Evolutionary conservation across 2,888 invertebrate species (phyloP), one percentile per base, ranked within the genome.

Genomic region (Argynnis bischoffii): DNA sequence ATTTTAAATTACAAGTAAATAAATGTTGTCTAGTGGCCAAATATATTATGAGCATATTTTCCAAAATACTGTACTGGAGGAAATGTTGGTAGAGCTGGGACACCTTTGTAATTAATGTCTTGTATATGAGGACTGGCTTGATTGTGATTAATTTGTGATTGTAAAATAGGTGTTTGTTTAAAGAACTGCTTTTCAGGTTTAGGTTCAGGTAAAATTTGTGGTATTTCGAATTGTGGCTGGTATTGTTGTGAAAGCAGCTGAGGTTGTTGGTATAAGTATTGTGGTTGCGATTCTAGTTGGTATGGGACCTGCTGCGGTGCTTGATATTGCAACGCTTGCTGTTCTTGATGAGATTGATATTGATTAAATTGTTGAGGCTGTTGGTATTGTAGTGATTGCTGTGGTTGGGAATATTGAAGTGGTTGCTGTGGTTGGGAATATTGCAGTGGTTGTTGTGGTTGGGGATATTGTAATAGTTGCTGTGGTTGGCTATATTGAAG

Each of bases 21-120:
- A 31, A 69, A 66, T 71, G 72, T 50, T 70, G 71, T n/a, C 16
- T 70, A 61, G 41, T 74, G 67, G 8, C 79, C 78, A 69, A 89
- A 87, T 53, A 89, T 76, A 0, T 82, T 77, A 11, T 85, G 81
- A 0, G 90, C 88, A 31, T 79, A 88, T 71, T 88, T 88, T 0
- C 89, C 89, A 65, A 85, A 88, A 69, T 87, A 90, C 67, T 89
- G 90, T 6, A 89, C 83, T 8, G 87, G 78, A 0, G 88, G 82
- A 67, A 81, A 84, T 0, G 84, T 75, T 3, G 88, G 84, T 2
- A 79, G 67, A 3, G 76, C 74, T 46, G 77, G 69, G 15, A 72
- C 66, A n/a, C 69, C 72, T 41, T 72, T 70, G 50, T 77, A 76
- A 11, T 74, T 76, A 3, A 74, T 48, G 63, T 72, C 74, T 61